Base-by-base conservation (phyloP, 2,113 vertebrate genomes). In the Cinclus mexicanus region DNA sequence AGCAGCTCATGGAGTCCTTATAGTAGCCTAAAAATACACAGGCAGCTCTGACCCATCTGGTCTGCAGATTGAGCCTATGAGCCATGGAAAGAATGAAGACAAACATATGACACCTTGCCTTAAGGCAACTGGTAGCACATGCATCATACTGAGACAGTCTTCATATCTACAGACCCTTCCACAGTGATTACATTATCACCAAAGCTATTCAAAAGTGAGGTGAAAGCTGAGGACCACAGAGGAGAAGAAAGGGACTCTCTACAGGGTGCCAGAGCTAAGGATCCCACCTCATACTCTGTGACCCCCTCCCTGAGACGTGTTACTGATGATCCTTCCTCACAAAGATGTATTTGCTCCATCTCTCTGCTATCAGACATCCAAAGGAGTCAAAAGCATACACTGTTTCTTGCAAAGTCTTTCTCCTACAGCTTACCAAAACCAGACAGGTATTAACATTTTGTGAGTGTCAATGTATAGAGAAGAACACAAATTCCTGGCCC, bases 61-160 rank as follows among this genome's bases (percentile, higher is more conserved):
- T 78, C 77, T 82, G 80, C 71, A 90, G 90, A 85, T 4, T 74
- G 78, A 94, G 78, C 9, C 28, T 46, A 72, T 55, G 41, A 95
- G 75, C 60, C 88, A 83, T 12, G 6, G 85, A 70, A 93, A 90
- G 79, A 86, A 91, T 26, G 75, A 90, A 90, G 25, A 84, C 70
- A 87, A 93, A 76, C 57, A 89, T 76, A 94, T 88, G 87, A 97
- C 60, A 67, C 67, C 82, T 80, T 78, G 75, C 75, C 85, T 91
- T 88, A 56, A 95, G 84, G 82, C 90, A 80, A 41, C 75, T 80
- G 72, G 82, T 95, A 94, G 85, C 68, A 78, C 53, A n/a, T 46
- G 76, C 82, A 78, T 50, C 83, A 49, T 57, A 71, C 71, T 70
- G 68, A 90, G 68, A 53, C 16, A 57, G 44, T 56, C 76, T 88